A percentile compares a stretch with the other conserved stretches of the same genome.
These are phyloP conservation scores for Hippocampus guttulatus DNA, from an alignment of 2,113 vertebrate genomes.

Conservation along the genomic window DNA sequence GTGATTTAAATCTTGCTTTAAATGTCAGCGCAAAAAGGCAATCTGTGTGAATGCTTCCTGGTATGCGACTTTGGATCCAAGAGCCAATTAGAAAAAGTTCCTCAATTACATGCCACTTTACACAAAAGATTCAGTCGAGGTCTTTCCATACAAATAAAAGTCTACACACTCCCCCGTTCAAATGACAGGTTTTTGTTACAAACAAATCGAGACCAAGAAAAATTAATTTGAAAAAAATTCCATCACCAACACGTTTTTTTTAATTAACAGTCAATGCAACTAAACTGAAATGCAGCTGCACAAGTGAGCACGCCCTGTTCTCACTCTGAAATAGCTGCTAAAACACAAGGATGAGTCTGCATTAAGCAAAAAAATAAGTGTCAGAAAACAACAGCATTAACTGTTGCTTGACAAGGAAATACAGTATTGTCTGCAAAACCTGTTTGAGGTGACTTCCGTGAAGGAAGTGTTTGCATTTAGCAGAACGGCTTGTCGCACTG, in stretches of 20 bases:
- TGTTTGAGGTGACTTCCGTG: not conserved
- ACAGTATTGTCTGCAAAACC: not conserved
- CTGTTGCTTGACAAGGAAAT: slow-evolving; percentile 2
- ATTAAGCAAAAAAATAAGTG: not conserved
- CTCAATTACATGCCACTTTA: too few relatives aligned
- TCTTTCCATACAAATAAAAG: too few relatives aligned
- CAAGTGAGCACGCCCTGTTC: not conserved
- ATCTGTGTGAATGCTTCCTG: not conserved
- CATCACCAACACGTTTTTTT: too few relatives aligned
- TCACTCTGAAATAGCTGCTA: not conserved
- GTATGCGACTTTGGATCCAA: not conserved
- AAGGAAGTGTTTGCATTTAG: not conserved
- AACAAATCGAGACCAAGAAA: too few relatives aligned
- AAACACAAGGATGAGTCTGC: not conserved
- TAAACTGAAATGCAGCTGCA: not conserved
- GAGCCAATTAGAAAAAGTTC: too few relatives aligned
- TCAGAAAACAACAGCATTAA: not conserved
- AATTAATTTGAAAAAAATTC: not conserved
- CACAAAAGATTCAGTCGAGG: too few relatives aligned
- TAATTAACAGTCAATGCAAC: too few relatives aligned
- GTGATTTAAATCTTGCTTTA: not conserved
- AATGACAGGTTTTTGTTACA: too few relatives aligned
- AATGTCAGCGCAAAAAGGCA: not conserved
- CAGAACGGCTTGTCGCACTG: not conserved
- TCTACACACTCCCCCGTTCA: too few relatives aligned